Evolutionary conservation across 2,888 invertebrate genomes (phyloP), one percentile per base, ranked within the genome.

Genomic region (Synergus gifuensis): DNA sequence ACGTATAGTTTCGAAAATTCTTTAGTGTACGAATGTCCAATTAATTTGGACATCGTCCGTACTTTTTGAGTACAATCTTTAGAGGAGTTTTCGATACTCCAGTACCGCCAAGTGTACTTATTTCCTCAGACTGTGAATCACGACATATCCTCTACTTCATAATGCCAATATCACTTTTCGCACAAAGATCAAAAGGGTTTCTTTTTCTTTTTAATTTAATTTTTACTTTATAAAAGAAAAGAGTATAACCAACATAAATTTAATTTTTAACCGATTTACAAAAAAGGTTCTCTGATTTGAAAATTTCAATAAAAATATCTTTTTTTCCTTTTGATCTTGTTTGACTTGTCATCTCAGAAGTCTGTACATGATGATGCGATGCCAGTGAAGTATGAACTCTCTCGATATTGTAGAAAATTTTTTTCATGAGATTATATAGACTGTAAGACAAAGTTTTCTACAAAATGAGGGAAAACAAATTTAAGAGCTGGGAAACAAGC

Each of bases 101-200:
- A 40, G 12, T 73, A 73, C 54, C n/a, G 40, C 73, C 54, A 73
- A 73, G 49, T 54, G 54, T 73, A 73, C 73, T 73, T 73, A 73
- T 73, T 73, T 73, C 12, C 36, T 36, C 40, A 73, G 40, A 73
- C 49, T 73, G 73, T 66, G 18, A 73, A 73, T 73, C 49, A 28
- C 28, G 28, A 73, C 69, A 54, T 58, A 18, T 46, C 67, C 46
- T 49, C n/a, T 54, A 73, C 49, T 54, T 73, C n/a, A 11, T 54
- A 73, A 73, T 73, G 73, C 73, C 54, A 54, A 54, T 54, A 40
- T 54, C 54, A 58, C 49, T 36, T 12, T 54, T 73, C 36, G 36
- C 12, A 54, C 11, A 73, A 54, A 73, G 22, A 73, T n/a, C 49
- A 73, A 73, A 54, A 54, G 16, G 16, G 4, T 0, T 4, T n/a